Evolutionary conservation across 2,113 vertebrate genomes (phyloP), one percentile per base, ranked within the genome.

Genomic region (Ammospiza nelsoni): DNA sequence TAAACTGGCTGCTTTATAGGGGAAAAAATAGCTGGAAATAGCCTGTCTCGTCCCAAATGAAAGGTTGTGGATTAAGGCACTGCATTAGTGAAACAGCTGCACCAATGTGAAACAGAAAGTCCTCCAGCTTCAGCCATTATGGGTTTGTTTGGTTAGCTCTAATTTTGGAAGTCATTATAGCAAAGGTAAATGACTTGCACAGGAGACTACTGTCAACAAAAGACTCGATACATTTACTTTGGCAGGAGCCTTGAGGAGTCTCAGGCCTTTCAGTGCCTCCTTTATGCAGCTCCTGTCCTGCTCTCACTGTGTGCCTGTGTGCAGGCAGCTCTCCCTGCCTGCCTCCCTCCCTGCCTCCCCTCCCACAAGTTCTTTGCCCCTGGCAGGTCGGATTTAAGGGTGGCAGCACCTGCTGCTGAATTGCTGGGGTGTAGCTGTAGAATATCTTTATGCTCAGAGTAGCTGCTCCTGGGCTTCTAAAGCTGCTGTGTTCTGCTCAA

Each of bases 111-210:
- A 96, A 89, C 76, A 96, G 93, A 96, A 95, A 95, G 93, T 90
- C 83, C 81, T 92, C 95, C 94, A 89, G 88, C 83, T 90, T 66
- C 90, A 80, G 69, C 90, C 86, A 90, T 65, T 81, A 74, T 49
- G 92, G 49, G 79, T 92, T 95, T 96, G 93, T 97, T 96, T 96
- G 88, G 35, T 92, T 94, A 96, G 83, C 52, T 75, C 92, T 96
- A 93, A 94, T 94, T 97, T 95, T 97, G 92, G 94, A 95, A 96
- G 87, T 91, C 92, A 62, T 97, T 96, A 92, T 69, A 79, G 82
- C 92, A 67, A 82, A 92, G 89, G 92, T 96, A 95, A 95, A 96
- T 88, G 75, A 80, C 92, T 96, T 88, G 69, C 68, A 94, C 78
- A 91, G 86, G 78, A 94, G 89, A 94, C 76, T 92, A 72, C 92